Evolutionary conservation across 2,113 vertebrate species (phyloP), one percentile per base, ranked within the genome.

Genomic region (Malaclemys terrapin): DNA sequence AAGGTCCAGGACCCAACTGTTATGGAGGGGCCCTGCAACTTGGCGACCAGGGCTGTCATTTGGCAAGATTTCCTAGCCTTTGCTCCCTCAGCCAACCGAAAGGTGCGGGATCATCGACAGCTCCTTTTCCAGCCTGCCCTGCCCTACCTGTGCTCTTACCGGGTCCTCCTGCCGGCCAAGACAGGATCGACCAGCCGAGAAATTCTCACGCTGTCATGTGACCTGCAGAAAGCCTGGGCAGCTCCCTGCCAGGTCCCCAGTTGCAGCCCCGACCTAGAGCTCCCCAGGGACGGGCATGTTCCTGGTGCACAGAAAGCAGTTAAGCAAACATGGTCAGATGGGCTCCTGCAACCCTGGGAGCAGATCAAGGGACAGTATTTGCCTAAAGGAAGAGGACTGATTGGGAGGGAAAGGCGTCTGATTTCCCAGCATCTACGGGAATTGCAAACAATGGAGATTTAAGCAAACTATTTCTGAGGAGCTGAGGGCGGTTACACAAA

Each of bases 361-460:
- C 95, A 94, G 94, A 97, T 97, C 95, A 97, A 97, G 96, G 91
- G 95, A 96, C 90, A 62, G 93, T 94, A 96, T 97, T 97, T 97
- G 96, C 95, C 96, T 97, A 97, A 97, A 95, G 95, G 95, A 96
- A 91, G 89, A 96, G 93, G 94, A 89, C 95, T 97, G 97, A 97
- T 96, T 96, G 96, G 90, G 94, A 96, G 87, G 93, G 94, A 97
- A 95, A 95, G 94, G 80, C 10, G 82, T 95, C 93, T 96, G 93
- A 94, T 93, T 97, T 97, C 95, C 83, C 87, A 90, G 80, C 87
- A 93, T 94, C 89, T 95, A 78, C 92, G 78, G 87, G 93, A 97
- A 92, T 96, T 94, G 93, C 72, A 91, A 93, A 90, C 69, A 75
- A 53, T 93, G 91, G 88, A 90, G 69, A 93, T 49, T 19, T 42